Evolutionary conservation across 2,888 invertebrate species (phyloP), one percentile per base, ranked within the genome.

Genomic region (Axea sp.): DNA sequence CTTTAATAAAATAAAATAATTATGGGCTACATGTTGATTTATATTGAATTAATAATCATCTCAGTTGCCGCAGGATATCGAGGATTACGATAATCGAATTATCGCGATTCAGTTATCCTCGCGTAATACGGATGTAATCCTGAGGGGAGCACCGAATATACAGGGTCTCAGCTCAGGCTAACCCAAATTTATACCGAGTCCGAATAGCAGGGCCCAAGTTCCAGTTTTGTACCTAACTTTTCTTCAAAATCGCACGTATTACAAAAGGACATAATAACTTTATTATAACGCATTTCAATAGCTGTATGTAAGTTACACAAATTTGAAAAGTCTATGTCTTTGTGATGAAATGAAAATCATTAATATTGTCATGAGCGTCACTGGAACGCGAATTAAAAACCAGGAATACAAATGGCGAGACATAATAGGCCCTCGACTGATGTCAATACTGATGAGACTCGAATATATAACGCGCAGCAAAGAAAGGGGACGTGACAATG

Each of bases 361-460:
- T 79, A 79, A 51, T 80, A 78, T 76, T 69, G 69, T 77, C 60
- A 78, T 81, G 82, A 83, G 82, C 77, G 76, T 76, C 81, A 57
- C 81, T 80, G 82, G 65, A 78, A 78, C 78, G 79, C 75, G 77
- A 81, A 79, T 83, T 81, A 81, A 85, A 86, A 84, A 82, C 81
- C 15, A 78, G 77, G 82, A 82, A 85, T 84, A 83, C 81, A 82
- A 83, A 83, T 82, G 81, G 76, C 73, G 79, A 74, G 76, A 75
- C 79, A 85, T 82, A 84, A 84, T 85, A 79, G 82, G 77, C 73
- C 73, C 74, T 68, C 77, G 76, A 76, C 75, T 80, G 81, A 81
- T 82, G 80, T 78, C 80, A 82, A 83, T 84, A 84, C 80, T 82
- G 84, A 86, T 84, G 83, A 84, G 82, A 76, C 59, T 78, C 76